Evolutionary conservation across 2,888 invertebrate species (phyloP), one percentile per base, ranked within the genome.

Genomic region (Dynastes hyllus): DNA sequence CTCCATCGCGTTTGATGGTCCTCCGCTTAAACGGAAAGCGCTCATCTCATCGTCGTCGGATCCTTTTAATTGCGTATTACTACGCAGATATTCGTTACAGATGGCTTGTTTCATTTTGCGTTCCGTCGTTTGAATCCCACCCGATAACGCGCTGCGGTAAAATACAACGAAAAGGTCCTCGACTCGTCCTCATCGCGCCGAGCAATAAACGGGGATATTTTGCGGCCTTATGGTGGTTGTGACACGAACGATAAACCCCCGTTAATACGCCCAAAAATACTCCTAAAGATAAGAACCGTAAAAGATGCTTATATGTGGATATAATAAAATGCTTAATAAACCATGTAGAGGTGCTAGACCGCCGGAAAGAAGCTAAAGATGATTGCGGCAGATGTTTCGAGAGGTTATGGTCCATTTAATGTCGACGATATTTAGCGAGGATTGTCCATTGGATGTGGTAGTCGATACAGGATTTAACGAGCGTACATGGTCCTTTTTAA

Each of bases 1-100:
- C 55, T 22, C 22, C 55, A 22, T 45, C 16, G 55, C 55, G 22
- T 22, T 55, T 55, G 55, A 55, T 55, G 55, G 55, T 16, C 55
- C 78, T 16, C 55, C 78, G 80, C 79, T 73, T 82, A 83, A 83
- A 81, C 79, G 80, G 70, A 75, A 78, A 83, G 45, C 2, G 45
- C 45, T 45, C 45, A 45, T 45, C 81, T 81, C 84, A 79, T 82
- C 84, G 83, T 82, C 78, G 45, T 45, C 45, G 8, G 45, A 45
- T 45, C 11, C 45, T 78, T 78, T 78, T 78, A 78, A 78, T 78
- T 71, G 73, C 73, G 29, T 75, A 75, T 75, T 58, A 58, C 45
- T 63, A 75, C 73, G 73, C 29, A 50, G 73, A 75, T 75, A 75
- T 75, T 75, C 51, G 73, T 63, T 63, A 50, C 73, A 61, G 73